Evolutionary conservation across 2,797 vertebrate genomes (phyloP).

Genomic region (Euphonia xanthogaster): DNA sequence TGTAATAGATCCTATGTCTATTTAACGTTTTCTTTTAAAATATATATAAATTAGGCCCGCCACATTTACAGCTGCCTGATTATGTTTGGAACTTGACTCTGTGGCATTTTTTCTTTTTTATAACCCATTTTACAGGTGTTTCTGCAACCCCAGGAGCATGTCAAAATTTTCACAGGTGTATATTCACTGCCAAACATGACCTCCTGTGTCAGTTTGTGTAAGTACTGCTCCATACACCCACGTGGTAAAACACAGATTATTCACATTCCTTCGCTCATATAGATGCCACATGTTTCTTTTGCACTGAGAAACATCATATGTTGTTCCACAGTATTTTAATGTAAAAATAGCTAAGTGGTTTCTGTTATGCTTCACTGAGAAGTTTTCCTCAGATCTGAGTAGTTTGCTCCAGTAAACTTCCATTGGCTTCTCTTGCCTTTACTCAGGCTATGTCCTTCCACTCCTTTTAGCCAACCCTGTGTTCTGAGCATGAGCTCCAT

Average conservation of each 20-base stretch:
- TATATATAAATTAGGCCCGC: neutral
- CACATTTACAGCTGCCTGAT: neutral
- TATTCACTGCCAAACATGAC: neutral
- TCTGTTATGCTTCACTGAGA: neutral
- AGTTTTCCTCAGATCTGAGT: neutral
- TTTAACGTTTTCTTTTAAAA: neutral
- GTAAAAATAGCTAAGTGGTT: neutral
- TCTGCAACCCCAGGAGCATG: neutral
- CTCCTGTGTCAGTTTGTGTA: neutral
- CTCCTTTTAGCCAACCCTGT: neutral
- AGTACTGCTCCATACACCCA: neutral
- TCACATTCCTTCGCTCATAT: neutral
- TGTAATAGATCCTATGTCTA: neutral
- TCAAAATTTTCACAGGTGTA: neutral
- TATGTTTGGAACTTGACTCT: neutral
- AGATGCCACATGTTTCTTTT: neutral
- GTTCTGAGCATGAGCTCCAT: neutral
- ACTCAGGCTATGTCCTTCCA: neutral
- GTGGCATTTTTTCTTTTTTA: neutral
- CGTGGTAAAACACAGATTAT: neutral
- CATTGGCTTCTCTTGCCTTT: neutral
- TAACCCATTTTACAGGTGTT: neutral
- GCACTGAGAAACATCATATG: neutral
- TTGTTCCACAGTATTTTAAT: neutral
- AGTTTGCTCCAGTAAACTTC: neutral